These are phyloP conservation scores for Polymixis flavicincta DNA, from an alignment of 2,888 invertebrate species.

Conservation along the genomic window DNA sequence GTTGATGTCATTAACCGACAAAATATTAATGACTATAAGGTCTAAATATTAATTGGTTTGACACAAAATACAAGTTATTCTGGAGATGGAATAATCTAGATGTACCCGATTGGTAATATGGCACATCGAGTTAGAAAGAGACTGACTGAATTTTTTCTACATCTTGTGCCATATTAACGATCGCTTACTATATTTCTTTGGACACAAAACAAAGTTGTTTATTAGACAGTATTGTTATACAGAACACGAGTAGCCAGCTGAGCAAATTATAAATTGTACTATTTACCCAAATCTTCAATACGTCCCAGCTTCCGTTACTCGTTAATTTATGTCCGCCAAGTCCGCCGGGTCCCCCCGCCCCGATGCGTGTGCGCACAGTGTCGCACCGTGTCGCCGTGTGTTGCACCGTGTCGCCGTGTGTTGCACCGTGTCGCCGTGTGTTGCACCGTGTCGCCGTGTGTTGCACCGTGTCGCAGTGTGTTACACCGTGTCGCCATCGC, in stretches of 20 bases:
- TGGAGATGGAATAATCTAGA: background rate
- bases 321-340: constrained; percentile 52
- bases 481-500: constrained; percentile 10
- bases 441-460: background rate
- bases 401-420: background rate
- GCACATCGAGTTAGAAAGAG: background rate
- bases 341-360: constrained; percentile 27
- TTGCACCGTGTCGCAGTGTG: background rate
- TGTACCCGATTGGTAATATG: background rate
- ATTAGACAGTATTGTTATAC: constrained; percentile 18
- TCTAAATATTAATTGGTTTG: constrained; percentile 17
- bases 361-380: constrained; percentile 20
- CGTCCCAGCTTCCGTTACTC: constrained; percentile 48
- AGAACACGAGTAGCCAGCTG: constrained; percentile 29
- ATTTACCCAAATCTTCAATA: constrained; percentile 66
- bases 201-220: constrained; percentile 20
- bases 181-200: background rate
- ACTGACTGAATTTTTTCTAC: background rate
- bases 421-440: constrained; percentile 19
- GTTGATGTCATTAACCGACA: constrained; percentile 15
- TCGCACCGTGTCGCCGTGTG: background rate
- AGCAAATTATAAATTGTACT: constrained; percentile 51
- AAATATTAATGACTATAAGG: constrained; percentile 15
- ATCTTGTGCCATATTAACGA: constrained; percentile 1
- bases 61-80: constrained; percentile 25